These are phyloP conservation scores for Zosterops hypoxanthus DNA, from an alignment of 2,113 vertebrate genomes.

Conservation along the genomic window DNA sequence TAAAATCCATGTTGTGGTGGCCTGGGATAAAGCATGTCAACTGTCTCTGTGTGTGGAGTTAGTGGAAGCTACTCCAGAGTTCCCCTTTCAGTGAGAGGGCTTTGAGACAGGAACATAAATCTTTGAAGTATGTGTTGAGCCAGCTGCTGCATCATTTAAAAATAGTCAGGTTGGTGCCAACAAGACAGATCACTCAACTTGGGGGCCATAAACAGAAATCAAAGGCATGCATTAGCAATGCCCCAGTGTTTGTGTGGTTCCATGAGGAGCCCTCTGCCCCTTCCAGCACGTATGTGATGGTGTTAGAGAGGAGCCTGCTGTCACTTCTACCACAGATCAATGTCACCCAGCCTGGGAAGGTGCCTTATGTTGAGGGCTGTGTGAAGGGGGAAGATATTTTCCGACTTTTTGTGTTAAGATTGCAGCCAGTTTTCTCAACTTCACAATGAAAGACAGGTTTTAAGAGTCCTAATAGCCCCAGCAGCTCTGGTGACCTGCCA, in stretches of 20 bases:
- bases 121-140: conserved; percentile 65
- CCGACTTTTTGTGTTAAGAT: background rate
- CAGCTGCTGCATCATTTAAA: conserved; percentile 74
- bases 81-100: conserved; percentile 26
- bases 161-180: conserved; percentile 73
- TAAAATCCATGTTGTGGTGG: background rate
- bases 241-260: conserved; percentile 25
- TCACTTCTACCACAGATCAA: background rate
- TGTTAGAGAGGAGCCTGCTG: conserved; percentile 20
- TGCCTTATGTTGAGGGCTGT: background rate
- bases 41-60: background rate
- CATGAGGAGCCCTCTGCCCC: background rate
- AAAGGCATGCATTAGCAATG: conserved; percentile 64
- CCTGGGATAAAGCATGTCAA: background rate
- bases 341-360: background rate
- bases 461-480: background rate
- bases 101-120: conserved; percentile 51
- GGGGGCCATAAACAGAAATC: conserved; percentile 72
- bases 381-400: background rate
- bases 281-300: conserved; percentile 22
- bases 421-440: background rate
- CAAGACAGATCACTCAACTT: conserved; percentile 66
- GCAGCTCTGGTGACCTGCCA: conserved; percentile 30
- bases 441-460: background rate
- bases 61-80: conserved; percentile 25